A percentile compares a stretch with the other conserved stretches of the same genome.
Conservation (phyloP, 2,113 vertebrate species). For the Heloderma charlesbogerti region DNA sequence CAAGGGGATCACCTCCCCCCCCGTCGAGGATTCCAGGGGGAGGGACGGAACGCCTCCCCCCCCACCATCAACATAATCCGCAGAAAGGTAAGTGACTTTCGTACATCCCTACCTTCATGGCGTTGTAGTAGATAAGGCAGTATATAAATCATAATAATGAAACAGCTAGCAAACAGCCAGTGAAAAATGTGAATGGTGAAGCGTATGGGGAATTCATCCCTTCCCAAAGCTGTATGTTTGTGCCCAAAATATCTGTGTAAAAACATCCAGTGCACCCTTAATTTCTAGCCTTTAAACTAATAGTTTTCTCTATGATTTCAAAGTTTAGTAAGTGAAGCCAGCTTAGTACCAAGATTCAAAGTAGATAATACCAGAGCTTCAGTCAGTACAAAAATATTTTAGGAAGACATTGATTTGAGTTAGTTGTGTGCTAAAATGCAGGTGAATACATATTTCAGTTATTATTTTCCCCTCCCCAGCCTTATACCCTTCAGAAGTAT, state of each 20-base stretch:
- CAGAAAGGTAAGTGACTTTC: no score
- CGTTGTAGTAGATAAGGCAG: no score
- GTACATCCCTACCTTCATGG: no score
- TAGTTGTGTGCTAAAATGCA: constrained; percentile 30
- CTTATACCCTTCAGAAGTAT: constrained; percentile 31
- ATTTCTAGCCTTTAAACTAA: not conserved
- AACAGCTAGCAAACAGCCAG: not conserved
- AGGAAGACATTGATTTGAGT: constrained; percentile 26
- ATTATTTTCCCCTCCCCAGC: not conserved
- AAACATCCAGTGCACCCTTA: not conserved
- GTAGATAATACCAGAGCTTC: not conserved
- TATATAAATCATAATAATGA: no score
- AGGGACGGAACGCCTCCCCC: no score
- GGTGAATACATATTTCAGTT: not conserved
- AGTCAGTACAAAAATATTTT: not conserved
- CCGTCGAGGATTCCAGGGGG: no score
- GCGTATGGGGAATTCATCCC: not conserved
- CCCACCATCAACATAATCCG: no score
- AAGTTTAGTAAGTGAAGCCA: not conserved
- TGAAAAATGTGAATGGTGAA: not conserved
- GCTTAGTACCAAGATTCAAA: not conserved
- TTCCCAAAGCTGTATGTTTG: not conserved
- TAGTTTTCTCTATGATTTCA: not conserved
- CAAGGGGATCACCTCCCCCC: no score
- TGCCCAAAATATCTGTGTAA: not conserved